phyloP scores from a whole-genome alignment of 1,140 invertebrate species.

The Scaptodrosophila lebanonensis region DNA sequence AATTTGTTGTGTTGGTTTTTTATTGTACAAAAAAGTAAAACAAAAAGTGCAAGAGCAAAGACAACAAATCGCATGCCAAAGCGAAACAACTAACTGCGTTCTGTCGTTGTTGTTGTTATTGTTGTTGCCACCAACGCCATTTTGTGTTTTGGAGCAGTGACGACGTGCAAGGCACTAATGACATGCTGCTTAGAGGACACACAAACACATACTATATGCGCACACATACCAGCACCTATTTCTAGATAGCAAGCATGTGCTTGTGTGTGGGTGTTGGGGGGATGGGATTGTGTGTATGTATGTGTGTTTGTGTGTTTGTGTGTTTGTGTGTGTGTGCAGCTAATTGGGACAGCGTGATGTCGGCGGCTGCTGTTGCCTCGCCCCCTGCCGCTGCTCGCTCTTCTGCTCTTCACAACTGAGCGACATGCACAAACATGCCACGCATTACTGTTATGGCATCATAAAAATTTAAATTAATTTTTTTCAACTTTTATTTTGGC shows the following conservation, averaged over 20 bases:
- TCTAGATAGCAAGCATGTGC: no score
- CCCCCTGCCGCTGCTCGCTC: background rate
- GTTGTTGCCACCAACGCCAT: constrained; percentile 12
- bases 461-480: constrained; percentile 71
- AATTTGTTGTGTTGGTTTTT: constrained; percentile 5
- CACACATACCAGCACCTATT: no score
- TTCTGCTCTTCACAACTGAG: constrained; percentile 3
- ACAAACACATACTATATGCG: background rate
- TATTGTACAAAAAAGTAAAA: constrained; percentile 11
- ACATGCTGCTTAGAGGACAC: constrained; percentile 37
- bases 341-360: constrained; percentile 61
- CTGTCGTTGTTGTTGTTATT: constrained; percentile 1
- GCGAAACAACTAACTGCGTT: constrained; percentile 4
- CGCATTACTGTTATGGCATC: constrained; percentile 68
- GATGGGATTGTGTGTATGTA: constrained; percentile 6
- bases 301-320: background rate
- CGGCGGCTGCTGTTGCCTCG: constrained; percentile 11
- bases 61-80: background rate
- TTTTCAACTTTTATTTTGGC: constrained; percentile 36
- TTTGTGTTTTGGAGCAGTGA: constrained; percentile 28
- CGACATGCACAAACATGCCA: constrained; percentile 55
- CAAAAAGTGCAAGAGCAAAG: background rate
- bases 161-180: constrained; percentile 25
- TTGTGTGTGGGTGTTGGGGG: no score
- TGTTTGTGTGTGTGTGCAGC: constrained; percentile 25